phyloP scores from a whole-genome alignment of 2,797 vertebrate species.

The Pseudocheirus occidentalis region DNA sequence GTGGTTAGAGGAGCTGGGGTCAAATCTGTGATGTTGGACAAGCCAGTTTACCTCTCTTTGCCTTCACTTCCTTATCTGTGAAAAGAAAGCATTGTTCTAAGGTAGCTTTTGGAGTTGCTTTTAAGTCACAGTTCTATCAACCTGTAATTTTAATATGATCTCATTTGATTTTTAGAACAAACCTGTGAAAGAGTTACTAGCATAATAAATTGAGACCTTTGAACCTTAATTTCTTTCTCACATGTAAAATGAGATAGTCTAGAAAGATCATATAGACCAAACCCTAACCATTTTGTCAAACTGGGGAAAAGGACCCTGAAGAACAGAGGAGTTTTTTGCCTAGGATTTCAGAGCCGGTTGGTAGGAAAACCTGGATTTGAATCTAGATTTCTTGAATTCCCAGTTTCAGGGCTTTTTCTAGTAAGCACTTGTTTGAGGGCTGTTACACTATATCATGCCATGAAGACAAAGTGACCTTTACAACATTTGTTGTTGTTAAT shows the following conservation, averaged over 20 bases:
- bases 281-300: neutral
- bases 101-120: neutral
- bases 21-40: neutral
- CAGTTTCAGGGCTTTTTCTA: neutral
- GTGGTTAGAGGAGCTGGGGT: neutral
- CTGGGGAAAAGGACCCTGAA: neutral
- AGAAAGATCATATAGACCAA: neutral
- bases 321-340: neutral
- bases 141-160: neutral
- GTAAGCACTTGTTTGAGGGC: neutral
- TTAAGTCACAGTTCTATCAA: neutral
- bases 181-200: neutral
- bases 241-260: neutral
- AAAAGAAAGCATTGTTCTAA: neutral
- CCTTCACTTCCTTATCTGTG: neutral
- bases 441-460: neutral
- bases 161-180: neutral
- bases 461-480: conserved; percentile 12
- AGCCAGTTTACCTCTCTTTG: neutral
- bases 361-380: neutral
- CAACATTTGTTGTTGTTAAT: neutral
- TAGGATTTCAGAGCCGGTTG: neutral
- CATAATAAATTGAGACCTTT: neutral
- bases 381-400: neutral
- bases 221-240: neutral